A percentile compares a stretch with the other conserved stretches of the same genome.
These are phyloP conservation scores for Zaprionus gabonicus DNA, from an alignment of 1,140 invertebrate species.

Conservation along the genomic window DNA sequence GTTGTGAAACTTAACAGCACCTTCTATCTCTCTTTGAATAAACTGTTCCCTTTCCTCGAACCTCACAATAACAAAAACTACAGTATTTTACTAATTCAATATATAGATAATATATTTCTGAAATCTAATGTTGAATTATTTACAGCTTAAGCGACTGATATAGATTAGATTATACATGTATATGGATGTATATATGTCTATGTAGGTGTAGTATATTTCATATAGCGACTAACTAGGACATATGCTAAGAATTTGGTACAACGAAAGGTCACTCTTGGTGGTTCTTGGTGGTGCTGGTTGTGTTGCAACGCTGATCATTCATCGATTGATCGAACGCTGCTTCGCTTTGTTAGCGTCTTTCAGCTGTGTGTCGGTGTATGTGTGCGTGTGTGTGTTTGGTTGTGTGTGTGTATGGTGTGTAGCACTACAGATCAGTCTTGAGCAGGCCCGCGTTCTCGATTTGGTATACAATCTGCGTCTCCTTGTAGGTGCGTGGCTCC, in stretches of 20 bases:
- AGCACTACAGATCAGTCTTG: constrained; percentile 89
- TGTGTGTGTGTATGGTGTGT: constrained; percentile 27
- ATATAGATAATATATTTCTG: not conserved
- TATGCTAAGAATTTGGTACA: constrained; percentile 63
- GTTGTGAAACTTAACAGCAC: no score
- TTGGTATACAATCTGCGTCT: constrained; percentile 93
- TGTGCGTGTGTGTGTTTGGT: constrained; percentile 36
- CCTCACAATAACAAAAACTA: not conserved
- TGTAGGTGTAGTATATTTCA: constrained; percentile 5
- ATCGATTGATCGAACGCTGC: constrained; percentile 5
- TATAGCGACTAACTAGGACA: constrained; percentile 23
- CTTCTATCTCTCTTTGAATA: no score
- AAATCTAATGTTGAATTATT: constrained; percentile 22
- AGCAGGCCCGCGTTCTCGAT: constrained; percentile 92
- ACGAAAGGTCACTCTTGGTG: constrained; percentile 60
- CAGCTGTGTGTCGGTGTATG: constrained; percentile 53
- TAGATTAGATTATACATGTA: constrained; percentile 24
- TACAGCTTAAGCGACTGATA: constrained; percentile 36
- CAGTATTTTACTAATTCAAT: not conserved
- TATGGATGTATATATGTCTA: not conserved
- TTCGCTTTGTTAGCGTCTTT: constrained; percentile 61
- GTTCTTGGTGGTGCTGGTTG: constrained; percentile 44
- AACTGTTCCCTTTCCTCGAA: not conserved
- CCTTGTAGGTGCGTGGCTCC: constrained; percentile 91
- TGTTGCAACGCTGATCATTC: constrained; percentile 11